Base-by-base conservation (phyloP, 2,888 invertebrate species). In the Agrochola lota region DNA sequence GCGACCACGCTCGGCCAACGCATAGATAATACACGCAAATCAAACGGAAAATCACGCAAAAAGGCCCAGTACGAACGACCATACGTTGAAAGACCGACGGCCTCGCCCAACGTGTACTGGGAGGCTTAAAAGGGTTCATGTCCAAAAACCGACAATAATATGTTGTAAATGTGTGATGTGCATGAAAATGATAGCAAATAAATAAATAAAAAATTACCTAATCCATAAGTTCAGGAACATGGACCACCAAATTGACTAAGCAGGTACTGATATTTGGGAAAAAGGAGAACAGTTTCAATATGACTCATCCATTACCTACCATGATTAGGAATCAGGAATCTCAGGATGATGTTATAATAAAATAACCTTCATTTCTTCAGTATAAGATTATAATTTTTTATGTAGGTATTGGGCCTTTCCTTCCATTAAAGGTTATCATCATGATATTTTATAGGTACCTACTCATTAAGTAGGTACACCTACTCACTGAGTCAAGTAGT, bases 371-470 rank as follows among this genome's bases (percentile, higher is more conserved):
- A 52, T 72, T 71, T 7, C 12, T 73, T 30, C 30, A 55, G 30
- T 60, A 23, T 55, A 57, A 20, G 20, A 64, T n/a, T n/a, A n/a
- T 71, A 11, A 1, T 15, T 66, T 71, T 68, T 71, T 35, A 68
- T 68, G 69, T n/a, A 57, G 9, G 40, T 66, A 62, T 72, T 17
- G 12, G 40, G 35, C n/a, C 5, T 46, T 78, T 64, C 35, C 46
- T 35, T 35, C 23, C 17, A 17, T n/a, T 43, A 77, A 52, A 62
- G 17, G 23, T 49, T 49, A 20, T 17, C 43, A 17, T 46, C 43
- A 17, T 46, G n/a, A 17, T 69, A 12, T 20, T 71, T 11, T 35
- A 20, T 62, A 20, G 20, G 60, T 55, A 63, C 40, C 9, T 1
- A 30, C 15, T 23, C 5, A 30, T 8, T 30, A 15, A 17, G 3